Percentiles rank a stretch among this genome's conserved stretches.
phyloP scores from a whole-genome alignment of 2,113 vertebrate species.

The Ia io region DNA sequence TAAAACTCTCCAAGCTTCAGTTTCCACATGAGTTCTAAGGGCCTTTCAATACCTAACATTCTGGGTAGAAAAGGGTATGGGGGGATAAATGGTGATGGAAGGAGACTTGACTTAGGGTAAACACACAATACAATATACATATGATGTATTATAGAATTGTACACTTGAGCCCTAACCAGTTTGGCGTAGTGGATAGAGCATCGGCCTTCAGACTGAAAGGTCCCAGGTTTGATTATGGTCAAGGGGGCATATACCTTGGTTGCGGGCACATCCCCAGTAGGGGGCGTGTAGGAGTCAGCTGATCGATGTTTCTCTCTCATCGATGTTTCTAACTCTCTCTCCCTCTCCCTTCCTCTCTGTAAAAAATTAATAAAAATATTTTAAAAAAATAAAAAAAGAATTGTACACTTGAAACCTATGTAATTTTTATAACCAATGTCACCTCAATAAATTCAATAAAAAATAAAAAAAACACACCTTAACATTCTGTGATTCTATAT shows the following conservation, averaged over 20 bases:
- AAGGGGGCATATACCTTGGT: no score
- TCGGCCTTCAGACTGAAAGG: no score
- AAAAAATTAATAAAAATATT: no score
- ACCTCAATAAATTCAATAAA: background rate
- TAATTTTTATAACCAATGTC: background rate
- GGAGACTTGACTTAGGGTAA: background rate
- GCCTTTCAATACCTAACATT: background rate
- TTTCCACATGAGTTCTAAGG: background rate
- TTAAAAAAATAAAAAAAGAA: no score
- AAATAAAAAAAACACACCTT: background rate
- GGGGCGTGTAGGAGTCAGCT: no score
- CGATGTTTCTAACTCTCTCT: no score
- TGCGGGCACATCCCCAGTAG: no score
- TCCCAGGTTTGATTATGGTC: no score
- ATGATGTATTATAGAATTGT: background rate
- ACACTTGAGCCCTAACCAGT: no score
- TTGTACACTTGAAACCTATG: background rate
- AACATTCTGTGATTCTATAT: background rate
- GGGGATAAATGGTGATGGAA: background rate
- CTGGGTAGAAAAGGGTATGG: background rate
- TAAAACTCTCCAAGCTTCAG: conserved; percentile 18
- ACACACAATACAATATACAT: background rate
- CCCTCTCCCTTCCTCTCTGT: no score
- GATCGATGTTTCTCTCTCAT: no score
- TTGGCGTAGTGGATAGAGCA: no score